Percentiles rank a stretch among this genome's conserved stretches.
Conservation (phyloP, 2,113 vertebrate species). For the Capreolus pygargus region DNA sequence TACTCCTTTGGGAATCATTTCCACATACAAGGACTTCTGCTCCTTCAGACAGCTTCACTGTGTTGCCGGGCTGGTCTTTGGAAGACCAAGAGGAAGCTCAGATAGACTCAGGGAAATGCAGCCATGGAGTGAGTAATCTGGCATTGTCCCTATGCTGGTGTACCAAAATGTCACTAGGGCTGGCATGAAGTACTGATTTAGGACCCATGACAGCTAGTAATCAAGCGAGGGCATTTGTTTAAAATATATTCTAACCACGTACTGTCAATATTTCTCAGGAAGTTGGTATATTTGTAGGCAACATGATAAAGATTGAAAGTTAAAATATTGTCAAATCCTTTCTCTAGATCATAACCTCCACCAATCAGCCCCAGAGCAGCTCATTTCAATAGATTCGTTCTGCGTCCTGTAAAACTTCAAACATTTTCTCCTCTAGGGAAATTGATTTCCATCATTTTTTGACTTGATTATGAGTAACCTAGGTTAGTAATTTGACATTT, state of each 20-base stretch:
- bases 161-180: not conserved
- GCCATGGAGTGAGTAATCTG: not conserved
- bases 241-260: no score
- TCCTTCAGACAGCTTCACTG: not conserved
- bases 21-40: no score
- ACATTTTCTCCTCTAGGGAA: not conserved
- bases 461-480: not conserved
- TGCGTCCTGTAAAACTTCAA: not conserved
- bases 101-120: not conserved
- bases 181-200: not conserved
- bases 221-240: not conserved
- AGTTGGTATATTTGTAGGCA: not conserved
- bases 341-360: not conserved
- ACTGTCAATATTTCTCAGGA: not conserved
- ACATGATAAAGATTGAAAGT: not conserved
- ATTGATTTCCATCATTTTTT: not conserved
- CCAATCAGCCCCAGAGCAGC: not conserved
- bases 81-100: not conserved
- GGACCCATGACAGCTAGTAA: not conserved
- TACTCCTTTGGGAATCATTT: not conserved
- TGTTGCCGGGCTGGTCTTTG: not conserved
- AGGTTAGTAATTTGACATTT: not conserved
- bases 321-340: not conserved
- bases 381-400: not conserved
- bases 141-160: not conserved